These are phyloP conservation scores for Contarinia nasturtii DNA, from an alignment of 1,140 invertebrate species.

Conservation along the genomic window DNA sequence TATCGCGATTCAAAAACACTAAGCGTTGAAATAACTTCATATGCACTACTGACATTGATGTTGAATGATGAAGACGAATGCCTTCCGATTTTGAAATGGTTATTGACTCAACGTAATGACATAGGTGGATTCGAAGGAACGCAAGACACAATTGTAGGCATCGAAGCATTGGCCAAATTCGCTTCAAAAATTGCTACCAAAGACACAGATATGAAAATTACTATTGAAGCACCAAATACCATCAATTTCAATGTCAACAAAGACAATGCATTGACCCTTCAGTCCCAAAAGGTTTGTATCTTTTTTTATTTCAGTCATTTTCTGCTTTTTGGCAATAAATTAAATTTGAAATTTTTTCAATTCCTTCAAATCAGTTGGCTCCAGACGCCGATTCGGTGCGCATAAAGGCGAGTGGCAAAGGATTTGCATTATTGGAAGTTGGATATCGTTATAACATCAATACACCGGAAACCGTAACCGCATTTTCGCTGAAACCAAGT, in stretches of 20 bases:
- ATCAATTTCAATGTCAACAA: slow-evolving; percentile 43
- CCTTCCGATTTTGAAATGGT: slow-evolving; percentile 67
- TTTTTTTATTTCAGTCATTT: too few relatives aligned
- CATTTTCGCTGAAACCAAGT: too few relatives aligned
- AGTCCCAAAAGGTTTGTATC: slow-evolving; percentile 49
- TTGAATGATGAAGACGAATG: slow-evolving; percentile 45
- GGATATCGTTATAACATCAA: too few relatives aligned
- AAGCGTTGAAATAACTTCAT: slow-evolving; percentile 74
- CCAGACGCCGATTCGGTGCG: too few relatives aligned
- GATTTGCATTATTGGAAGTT: too few relatives aligned
- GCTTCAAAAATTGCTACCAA: slow-evolving; percentile 35
- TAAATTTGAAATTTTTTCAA: too few relatives aligned
- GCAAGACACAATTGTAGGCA: slow-evolving; percentile 50
- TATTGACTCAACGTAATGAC: slow-evolving; percentile 60
- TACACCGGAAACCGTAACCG: too few relatives aligned
- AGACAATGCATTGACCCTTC: slow-evolving; percentile 53
- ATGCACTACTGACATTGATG: slow-evolving; percentile 47
- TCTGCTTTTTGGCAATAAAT: too few relatives aligned
- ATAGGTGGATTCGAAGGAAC: slow-evolving; percentile 62
- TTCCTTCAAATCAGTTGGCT: too few relatives aligned
- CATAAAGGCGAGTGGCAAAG: too few relatives aligned
- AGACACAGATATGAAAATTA: slow-evolving; percentile 32
- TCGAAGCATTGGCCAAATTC: slow-evolving; percentile 49
- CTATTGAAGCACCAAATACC: slow-evolving; percentile 31
- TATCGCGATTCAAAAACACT: slow-evolving; percentile 44